Percentiles rank a stretch among this genome's conserved stretches.
phyloP scores from a whole-genome alignment of 2,113 vertebrate species.

The Cnemophilus loriae region DNA sequence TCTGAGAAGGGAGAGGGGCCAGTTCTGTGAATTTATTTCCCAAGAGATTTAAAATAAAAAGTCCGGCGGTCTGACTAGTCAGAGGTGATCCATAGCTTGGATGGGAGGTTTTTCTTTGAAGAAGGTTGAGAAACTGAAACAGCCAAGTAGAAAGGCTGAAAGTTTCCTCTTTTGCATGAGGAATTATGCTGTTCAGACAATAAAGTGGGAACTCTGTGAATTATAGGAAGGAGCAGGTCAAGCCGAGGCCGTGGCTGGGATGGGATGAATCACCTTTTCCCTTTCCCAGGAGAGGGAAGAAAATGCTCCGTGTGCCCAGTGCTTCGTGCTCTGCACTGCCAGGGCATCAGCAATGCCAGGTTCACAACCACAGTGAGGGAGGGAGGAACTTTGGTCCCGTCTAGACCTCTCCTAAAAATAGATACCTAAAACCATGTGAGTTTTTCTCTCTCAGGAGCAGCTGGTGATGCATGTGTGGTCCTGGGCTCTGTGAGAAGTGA shows the following conservation, averaged over 20 bases:
- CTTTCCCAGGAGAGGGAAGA: background rate
- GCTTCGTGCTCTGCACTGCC: background rate
- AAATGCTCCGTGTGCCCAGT: background rate
- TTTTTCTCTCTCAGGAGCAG: background rate
- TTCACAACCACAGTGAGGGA: background rate
- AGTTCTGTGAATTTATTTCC: background rate
- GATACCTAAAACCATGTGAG: background rate
- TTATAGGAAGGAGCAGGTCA: background rate
- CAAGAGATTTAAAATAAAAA: background rate
- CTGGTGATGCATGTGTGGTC: background rate
- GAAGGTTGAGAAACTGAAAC: background rate
- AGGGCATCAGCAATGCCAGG: background rate
- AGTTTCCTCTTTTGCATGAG: background rate
- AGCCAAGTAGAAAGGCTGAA: background rate
- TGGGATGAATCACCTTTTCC: background rate
- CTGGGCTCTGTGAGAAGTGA: background rate
- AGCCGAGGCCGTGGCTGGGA: fast-evolving
- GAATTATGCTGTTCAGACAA: background rate
- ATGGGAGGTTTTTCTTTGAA: background rate
- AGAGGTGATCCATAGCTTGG: background rate
- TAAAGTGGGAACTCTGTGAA: background rate
- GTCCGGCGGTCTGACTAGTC: background rate
- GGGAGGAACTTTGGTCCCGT: background rate
- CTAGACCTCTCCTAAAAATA: background rate
- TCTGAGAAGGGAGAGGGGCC: background rate